Evolutionary conservation across 2,113 vertebrate species (phyloP), one percentile per base, ranked within the genome.

Genomic region (Anarrhichthys ocellatus): DNA sequence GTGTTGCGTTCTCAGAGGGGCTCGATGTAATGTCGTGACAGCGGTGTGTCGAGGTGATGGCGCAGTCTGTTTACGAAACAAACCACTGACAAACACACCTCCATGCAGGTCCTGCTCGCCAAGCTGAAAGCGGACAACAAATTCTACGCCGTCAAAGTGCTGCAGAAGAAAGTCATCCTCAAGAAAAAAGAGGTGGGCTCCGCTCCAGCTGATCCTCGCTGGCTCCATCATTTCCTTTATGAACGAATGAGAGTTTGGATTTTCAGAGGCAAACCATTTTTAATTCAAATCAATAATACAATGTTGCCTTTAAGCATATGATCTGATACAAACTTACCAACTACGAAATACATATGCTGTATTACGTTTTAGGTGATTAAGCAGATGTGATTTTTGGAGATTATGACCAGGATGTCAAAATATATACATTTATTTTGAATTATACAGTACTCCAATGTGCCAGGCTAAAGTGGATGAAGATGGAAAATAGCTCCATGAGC

Each of bases 151-250:
- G 96, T 99, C 64, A 99, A 99, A 90, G 98, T 99, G 85, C 93
- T 99, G 84, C 97, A 99, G 92, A 99, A 99, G 94, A 99, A 99
- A 92, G 96, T 97, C 42, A 97, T 99, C 73, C 93, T 99, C 65
- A 99, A 99, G 96, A 97, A 97, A 76, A 98, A 99, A 87, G 98
- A 99, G 97, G 98, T 99, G 93, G 75, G 91, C 44, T 62, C 15
- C 24, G 44, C 11, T 4, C 29, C 27, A 40, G 38, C 20, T 46
- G 14, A 18, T 40, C 15, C 6, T 71, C 17, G 32, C 44, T 76
- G n/a, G 29, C 22, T 13, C 32, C 1, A 10, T 27, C 7, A 10
- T 56, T 20, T 56, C 11, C 10, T 4, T 64, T 6, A 54, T 29
- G 6, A 65, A 71, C 17, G 32, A 34, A 34, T 5, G 24, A n/a